Conservation (phyloP, 35 echinoderm and acorn worm genomes). For the Lytechinus variegatus region DNA sequence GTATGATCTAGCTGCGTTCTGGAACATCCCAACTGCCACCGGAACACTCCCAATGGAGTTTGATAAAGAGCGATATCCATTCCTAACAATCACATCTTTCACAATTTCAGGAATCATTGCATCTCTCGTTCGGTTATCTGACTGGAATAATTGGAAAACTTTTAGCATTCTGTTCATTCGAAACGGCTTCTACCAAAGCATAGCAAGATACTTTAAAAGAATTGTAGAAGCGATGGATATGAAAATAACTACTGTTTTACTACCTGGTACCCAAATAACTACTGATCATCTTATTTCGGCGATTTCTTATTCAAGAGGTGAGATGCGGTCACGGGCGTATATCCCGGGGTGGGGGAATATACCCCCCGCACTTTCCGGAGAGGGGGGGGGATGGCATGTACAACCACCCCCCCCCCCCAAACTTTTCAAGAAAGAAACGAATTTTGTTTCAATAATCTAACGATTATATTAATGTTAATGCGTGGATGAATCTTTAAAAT, state of each 20-base stretch:
- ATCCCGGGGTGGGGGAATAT: too few species aligned
- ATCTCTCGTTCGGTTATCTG: neutral
- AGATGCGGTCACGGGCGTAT: neutral
- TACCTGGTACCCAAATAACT: neutral
- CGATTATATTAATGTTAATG: too few species aligned
- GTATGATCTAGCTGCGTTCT: slow-evolving; percentile 16
- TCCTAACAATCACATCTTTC: neutral
- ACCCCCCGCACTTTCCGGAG: too few species aligned
- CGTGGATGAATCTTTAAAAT: too few species aligned
- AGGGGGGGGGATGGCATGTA: too few species aligned
- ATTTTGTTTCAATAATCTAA: too few species aligned
- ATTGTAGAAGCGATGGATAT: neutral
- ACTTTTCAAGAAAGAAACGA: too few species aligned
- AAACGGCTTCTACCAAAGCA: neutral
- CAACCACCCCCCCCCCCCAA: too few species aligned
- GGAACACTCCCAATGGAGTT: neutral
- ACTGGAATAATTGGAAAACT: neutral
- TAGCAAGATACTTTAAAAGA: neutral
- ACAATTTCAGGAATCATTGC: neutral
- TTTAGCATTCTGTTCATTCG: neutral
- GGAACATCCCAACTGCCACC: slow-evolving; percentile 43
- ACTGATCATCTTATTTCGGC: neutral
- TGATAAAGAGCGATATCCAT: neutral
- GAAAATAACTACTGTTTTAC: neutral
- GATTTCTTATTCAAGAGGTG: neutral